Percentiles rank a stretch among this genome's conserved stretches.
These are phyloP conservation scores for Nephrotoma appendiculata DNA, from an alignment of 2,888 invertebrate species.

Conservation along the genomic window DNA sequence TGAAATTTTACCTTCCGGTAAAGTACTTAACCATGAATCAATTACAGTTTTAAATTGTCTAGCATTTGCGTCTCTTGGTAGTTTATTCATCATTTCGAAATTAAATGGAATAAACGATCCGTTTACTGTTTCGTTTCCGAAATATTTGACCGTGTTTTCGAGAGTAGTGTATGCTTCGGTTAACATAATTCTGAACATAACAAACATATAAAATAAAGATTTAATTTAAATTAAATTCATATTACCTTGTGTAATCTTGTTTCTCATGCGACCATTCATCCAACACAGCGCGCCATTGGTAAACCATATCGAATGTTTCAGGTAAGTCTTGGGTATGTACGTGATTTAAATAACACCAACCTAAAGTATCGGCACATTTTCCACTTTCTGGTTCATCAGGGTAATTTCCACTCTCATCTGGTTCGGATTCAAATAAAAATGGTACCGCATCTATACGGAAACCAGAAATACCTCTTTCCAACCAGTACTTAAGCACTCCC, in stretches of 20 bases:
- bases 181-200: conserved; percentile 36
- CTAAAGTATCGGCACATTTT: conserved; percentile 31
- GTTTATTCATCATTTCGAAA: conserved; percentile 39
- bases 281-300: conserved; percentile 47
- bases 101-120: conserved; percentile 53
- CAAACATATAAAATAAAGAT: background rate
- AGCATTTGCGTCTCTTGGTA: conserved; percentile 34
- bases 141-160: conserved; percentile 42
- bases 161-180: conserved; percentile 45
- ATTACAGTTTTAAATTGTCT: conserved; percentile 36
- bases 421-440: conserved; percentile 22
- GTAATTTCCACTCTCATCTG: conserved; percentile 37
- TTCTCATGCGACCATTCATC: conserved; percentile 36
- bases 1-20: conserved; percentile 42
- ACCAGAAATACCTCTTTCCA: conserved; percentile 70
- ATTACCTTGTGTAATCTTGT: conserved; percentile 31
- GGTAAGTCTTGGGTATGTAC: conserved; percentile 44
- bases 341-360: conserved; percentile 40
- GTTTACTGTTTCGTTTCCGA: conserved; percentile 33
- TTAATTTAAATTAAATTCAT: conserved; percentile 17
- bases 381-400: conserved; percentile 42
- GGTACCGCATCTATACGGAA: conserved; percentile 67
- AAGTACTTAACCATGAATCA: conserved; percentile 40
- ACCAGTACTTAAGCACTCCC: conserved; percentile 58
- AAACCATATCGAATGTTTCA: conserved; percentile 48